Evolutionary conservation across 2,888 invertebrate species (phyloP), one percentile per base, ranked within the genome.

Genomic region (Hermaeophaga mercurialis): DNA sequence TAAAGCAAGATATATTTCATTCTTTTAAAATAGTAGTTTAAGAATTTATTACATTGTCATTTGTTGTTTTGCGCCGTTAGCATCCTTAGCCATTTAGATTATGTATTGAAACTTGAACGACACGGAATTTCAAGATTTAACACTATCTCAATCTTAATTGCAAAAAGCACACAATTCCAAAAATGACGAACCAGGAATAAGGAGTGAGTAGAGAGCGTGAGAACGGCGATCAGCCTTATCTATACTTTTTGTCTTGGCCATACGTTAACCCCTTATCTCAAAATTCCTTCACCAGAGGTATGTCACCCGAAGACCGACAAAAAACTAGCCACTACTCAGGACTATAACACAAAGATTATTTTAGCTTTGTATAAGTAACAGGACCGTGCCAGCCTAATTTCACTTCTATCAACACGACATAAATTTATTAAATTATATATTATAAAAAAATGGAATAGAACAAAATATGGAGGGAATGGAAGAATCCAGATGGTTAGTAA

Each of bases 191-290:
- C 62, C 59, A 61, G 63, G 63, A 67, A 64, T 62, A 64, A 66
- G 64, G 64, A 68, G 69, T 66, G 69, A 66, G 61, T 70, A 66
- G 69, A 74, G 74, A n/a, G n/a, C 74, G 74, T 74, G 74, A 74
- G 74, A 74, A 75, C 71, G 69, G 66, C 68, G 70, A 73, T 70
- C 71, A 71, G 41, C 52, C 71, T 74, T 75, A 75, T 75, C 75
- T 74, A 67, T 67, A 66, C 66, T 67, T 66, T 66, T 68, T 68
- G 73, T 73, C 73, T 71, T 69, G 71, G 71, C 73, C 73, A 75
- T 75, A 75, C 73, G 74, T 75, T 75, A 75, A 74, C 74, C 74
- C 74, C 75, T 76, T 75, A 75, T 75, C 75, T 75, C 61, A 67
- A 68, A 69, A 75, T 75, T 74, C 74, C 71, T 66, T 69, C 68